Base-by-base conservation (phyloP, 2,797 vertebrate genomes). In the Alosa sapidissima region DNA sequence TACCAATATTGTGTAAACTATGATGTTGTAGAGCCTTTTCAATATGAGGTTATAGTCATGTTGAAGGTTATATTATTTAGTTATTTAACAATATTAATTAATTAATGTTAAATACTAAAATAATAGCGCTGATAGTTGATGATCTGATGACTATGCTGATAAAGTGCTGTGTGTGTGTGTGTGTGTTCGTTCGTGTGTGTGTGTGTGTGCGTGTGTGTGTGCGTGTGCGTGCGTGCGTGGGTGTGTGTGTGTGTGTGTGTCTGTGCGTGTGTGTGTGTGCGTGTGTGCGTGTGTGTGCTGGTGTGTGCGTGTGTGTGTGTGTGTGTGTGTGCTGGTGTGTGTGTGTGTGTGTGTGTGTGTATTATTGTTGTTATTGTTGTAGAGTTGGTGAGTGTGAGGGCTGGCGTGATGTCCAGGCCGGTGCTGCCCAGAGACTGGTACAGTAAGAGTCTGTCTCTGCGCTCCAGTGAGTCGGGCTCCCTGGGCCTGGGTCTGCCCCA, bases 391-490 rank as follows among this genome's bases (percentile, higher is more conserved):
- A 86, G 87, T 81, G 87, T 83, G 58, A 86, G 83, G 81, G 87
- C 81, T 82, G 89, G 89, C 86, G 78, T 88, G 58, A 87, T 81
- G 82, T 89, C 87, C 81, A 89, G 88, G 84, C 87, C 84, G 2
- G 68, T 85, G 5, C 84, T 86, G 84, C 82, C 84, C 81, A 87
- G 83, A 58, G 88, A 91, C 51, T 88, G 83, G 85, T 86, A 84
- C 85, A 84, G 83, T 81, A 90, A 91, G 88, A 90, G 86, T 87
- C 86, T 89, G 87, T 84, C 90, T 87, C 90, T 92, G 87, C 89
- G 89, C 90, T 94, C 91, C 90, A 93, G 72, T 89, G 92, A 93
- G 75, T 91, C 91, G 16, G 87, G 89, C 88, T 92, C 90, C 89
- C 88, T 47, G 16, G 72, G 72, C 16, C 72, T 91, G 7, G 88